A percentile compares a stretch with the other conserved stretches of the same genome.
Evolutionary conservation across 1,140 invertebrate genomes (phyloP).

Genomic region (Acyrthosiphon pisum): DNA sequence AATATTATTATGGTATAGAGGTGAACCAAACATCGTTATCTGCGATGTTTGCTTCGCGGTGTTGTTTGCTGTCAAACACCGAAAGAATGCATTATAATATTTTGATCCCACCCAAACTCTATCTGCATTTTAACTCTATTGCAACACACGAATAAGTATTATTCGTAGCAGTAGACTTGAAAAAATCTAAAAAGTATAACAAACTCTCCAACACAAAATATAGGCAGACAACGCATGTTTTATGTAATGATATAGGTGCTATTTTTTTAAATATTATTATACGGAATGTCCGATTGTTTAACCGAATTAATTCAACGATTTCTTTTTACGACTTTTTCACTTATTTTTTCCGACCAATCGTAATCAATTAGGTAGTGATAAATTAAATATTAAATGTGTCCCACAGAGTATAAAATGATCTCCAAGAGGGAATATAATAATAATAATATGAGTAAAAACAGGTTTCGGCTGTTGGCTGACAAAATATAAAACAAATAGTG

Average conservation of each 20-base stretch:
- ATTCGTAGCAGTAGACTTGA: background rate
- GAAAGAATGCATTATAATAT: background rate
- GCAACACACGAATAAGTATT: background rate
- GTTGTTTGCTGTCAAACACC: background rate
- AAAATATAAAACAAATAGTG: conserved; percentile 49
- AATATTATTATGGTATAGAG: background rate
- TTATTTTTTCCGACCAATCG: background rate
- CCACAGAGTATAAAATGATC: background rate
- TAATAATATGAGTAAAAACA: conserved; percentile 31
- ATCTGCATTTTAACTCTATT: background rate
- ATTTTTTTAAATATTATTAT: background rate
- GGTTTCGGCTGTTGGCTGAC: background rate
- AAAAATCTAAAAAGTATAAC: background rate
- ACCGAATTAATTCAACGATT: background rate
- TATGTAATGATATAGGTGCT: no score
- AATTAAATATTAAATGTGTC: background rate
- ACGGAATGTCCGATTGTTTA: background rate
- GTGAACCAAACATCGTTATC: background rate
- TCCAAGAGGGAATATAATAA: conserved; percentile 1
- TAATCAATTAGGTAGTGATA: background rate
- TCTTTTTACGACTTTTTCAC: background rate
- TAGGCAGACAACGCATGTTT: background rate
- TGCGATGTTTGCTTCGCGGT: background rate
- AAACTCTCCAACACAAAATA: background rate
- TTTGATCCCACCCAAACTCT: background rate